These are phyloP conservation scores for Nylanderia fulva DNA, from an alignment of 1,140 invertebrate species.

Conservation along the genomic window DNA sequence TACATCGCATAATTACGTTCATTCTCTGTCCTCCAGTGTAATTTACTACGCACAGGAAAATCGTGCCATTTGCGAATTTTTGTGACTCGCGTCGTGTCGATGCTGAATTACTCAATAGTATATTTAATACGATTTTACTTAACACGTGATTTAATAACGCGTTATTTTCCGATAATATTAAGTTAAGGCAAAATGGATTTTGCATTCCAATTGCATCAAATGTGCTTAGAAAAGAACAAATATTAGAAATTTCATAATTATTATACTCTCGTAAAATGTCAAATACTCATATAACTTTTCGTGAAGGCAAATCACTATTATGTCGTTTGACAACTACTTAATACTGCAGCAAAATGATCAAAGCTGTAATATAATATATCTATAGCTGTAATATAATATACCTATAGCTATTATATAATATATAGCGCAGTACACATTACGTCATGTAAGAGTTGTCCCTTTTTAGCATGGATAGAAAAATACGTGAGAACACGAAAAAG, in stretches of 20 bases:
- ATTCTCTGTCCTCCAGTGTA: conserved; percentile 43
- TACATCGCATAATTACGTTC: neutral
- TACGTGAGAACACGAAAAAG: neutral
- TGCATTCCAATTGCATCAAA: conserved; percentile 30
- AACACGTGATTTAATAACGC: neutral
- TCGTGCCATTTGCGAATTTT: conserved; percentile 36
- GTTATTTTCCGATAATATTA: conserved; percentile 9
- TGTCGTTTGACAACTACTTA: conserved; percentile 1
- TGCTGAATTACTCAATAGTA: conserved; percentile 10
- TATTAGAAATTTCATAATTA: neutral
- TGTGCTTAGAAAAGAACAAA: conserved; percentile 24
- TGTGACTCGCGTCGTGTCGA: neutral
- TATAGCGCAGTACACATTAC: conserved; percentile 34
- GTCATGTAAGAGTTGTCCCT: neutral
- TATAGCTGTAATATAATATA: neutral
- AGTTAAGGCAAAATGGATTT: conserved; percentile 37
- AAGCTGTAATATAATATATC: neutral
- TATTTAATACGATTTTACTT: neutral
- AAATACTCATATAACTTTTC: conserved; percentile 16
- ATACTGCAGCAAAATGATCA: neutral
- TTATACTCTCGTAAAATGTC: neutral
- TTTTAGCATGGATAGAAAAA: conserved; percentile 19
- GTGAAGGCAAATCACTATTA: neutral
- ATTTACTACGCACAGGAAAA: conserved; percentile 63
- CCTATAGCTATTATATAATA: too few species aligned